Conservation (phyloP, 2,797 vertebrate genomes). For the Amniataba percoides region DNA sequence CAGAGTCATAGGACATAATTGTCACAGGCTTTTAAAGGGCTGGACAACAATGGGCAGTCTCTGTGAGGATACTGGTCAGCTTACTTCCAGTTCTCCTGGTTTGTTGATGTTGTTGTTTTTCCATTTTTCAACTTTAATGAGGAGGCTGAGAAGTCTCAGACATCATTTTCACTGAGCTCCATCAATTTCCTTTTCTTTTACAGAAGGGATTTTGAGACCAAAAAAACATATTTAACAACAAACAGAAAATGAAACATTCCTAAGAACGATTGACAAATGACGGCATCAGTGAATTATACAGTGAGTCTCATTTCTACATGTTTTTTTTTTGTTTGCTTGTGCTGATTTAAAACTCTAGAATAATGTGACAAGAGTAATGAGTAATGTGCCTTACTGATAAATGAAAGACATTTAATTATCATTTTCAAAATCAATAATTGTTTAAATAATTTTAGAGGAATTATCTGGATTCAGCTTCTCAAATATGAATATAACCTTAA, state of each 20-base stretch:
- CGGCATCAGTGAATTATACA: background rate
- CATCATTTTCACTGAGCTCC: background rate
- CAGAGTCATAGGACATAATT: slow-evolving; percentile 49
- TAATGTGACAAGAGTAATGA: background rate
- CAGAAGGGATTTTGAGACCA: background rate
- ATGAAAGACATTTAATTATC: background rate
- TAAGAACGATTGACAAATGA: background rate
- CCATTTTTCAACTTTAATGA: slow-evolving; percentile 48
- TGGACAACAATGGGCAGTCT: slow-evolving; percentile 40
- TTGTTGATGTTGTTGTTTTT: slow-evolving; percentile 44
- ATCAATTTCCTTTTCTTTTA: background rate
- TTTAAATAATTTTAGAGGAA: background rate
- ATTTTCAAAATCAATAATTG: background rate
- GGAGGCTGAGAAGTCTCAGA: slow-evolving; percentile 3
- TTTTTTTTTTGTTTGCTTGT: background rate
- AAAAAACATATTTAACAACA: background rate
- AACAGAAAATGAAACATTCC: background rate
- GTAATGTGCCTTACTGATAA: background rate
- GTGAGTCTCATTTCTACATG: background rate
- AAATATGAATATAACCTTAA: no score
- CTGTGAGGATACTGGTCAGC: slow-evolving; percentile 41
- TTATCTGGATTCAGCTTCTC: no score
- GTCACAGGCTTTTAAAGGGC: slow-evolving; percentile 44
- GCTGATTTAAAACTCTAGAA: background rate
- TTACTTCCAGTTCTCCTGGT: slow-evolving; percentile 51